phyloP scores from a whole-genome alignment of 2,113 vertebrate species.

The Brienomyrus longianalis region DNA sequence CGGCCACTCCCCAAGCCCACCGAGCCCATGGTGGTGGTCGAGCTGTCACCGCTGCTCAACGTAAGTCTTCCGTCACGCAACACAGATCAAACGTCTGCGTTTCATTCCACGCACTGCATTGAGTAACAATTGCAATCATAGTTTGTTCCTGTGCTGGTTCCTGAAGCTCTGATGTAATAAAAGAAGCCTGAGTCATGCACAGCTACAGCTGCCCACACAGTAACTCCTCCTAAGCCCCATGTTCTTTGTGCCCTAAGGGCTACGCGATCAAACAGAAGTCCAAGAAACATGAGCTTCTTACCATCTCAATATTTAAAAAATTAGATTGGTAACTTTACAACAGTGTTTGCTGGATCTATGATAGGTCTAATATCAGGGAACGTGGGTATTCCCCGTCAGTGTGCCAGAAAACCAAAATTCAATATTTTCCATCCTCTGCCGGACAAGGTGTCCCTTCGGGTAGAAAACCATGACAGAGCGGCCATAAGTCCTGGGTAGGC shows the following conservation, averaged over 20 bases:
- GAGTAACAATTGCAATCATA: not conserved
- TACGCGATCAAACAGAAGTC: not conserved
- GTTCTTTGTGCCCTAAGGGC: not conserved
- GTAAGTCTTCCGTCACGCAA: conserved; percentile 61
- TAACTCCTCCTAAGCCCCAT: not conserved
- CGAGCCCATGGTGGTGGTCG: conserved; percentile 85
- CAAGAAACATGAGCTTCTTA: not conserved
- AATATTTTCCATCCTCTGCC: not conserved
- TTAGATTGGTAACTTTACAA: not conserved
- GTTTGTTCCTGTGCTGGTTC: not conserved
- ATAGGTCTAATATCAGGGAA: not conserved
- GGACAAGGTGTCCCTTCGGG: not conserved
- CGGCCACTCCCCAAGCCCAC: conserved; percentile 75
- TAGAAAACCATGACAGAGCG: not conserved
- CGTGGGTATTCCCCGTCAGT: not conserved
- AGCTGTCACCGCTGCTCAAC: conserved; percentile 83
- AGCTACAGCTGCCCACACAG: conserved; percentile 20
- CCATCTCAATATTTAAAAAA: not conserved
- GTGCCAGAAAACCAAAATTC: conserved; percentile 1
- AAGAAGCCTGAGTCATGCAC: conserved; percentile 14
- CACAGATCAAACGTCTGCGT: not conserved
- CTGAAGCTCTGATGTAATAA: not conserved
- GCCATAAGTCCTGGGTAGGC: not conserved
- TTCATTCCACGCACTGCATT: not conserved
- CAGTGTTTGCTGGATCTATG: not conserved